These are phyloP conservation scores for Danaus chrysippus DNA, from an alignment of 2,888 invertebrate genomes.

Conservation along the genomic window DNA sequence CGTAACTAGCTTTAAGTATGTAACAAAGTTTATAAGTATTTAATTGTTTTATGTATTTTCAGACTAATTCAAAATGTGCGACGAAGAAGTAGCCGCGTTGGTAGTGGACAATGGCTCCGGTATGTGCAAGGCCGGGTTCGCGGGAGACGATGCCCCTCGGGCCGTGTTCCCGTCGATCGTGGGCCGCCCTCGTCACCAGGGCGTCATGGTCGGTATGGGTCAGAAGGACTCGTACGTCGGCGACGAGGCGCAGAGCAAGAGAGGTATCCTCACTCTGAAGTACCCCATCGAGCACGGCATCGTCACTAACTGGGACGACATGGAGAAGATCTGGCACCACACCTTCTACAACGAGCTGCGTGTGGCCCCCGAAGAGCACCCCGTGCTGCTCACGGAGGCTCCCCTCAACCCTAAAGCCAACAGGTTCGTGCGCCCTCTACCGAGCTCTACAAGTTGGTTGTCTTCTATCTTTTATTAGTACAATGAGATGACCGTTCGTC, in stretches of 20 bases:
- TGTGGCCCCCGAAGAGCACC: conserved; percentile 94
- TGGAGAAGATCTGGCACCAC: conserved; percentile 99
- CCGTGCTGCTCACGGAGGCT: conserved; percentile 91
- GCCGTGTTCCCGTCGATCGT: conserved; percentile 98
- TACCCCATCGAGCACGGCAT: conserved; percentile 98
- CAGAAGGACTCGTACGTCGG: conserved; percentile 98
- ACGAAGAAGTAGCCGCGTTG: conserved; percentile 91
- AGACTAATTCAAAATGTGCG: conserved; percentile 74
- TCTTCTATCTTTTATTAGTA: too few species aligned
- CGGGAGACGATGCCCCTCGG: conserved; percentile 96
- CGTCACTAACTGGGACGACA: conserved; percentile 98
- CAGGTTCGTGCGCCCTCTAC: conserved; percentile 53
- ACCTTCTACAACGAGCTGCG: conserved; percentile 99
- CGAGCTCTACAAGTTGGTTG: conserved; percentile 6
- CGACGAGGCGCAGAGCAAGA: conserved; percentile 97
- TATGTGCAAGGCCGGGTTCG: conserved; percentile 98
- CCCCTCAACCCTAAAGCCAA: conserved; percentile 94
- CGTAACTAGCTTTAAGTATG: too few species aligned
- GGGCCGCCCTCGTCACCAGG: conserved; percentile 94
- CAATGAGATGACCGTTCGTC: too few species aligned
- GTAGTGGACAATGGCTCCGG: conserved; percentile 98
- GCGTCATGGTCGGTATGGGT: conserved; percentile 98
- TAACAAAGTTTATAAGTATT: too few species aligned
- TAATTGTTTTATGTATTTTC: conserved; percentile 24
- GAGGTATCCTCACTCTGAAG: conserved; percentile 96